Conservation (phyloP, 2,113 vertebrate genomes). For the Varanus salvator region DNA sequence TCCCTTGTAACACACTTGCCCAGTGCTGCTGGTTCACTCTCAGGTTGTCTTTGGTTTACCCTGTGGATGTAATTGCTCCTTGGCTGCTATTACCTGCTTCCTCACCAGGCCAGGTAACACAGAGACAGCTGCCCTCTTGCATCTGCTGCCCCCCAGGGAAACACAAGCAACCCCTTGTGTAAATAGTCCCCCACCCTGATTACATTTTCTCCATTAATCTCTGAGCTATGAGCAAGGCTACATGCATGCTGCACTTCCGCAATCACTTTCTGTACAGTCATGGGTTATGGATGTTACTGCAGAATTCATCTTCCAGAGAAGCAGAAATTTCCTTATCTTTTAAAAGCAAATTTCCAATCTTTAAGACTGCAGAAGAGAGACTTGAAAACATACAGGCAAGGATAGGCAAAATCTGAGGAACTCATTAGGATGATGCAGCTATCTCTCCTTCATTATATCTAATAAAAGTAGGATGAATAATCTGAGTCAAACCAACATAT, state of each 20-base stretch:
- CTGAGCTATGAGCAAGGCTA: not conserved
- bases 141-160: no score
- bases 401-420: not conserved
- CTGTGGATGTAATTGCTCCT: no score
- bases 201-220: not conserved
- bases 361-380: not conserved
- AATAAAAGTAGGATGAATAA: not conserved
- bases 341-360: not conserved
- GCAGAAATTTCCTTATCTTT: not conserved
- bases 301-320: not conserved
- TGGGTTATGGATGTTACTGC: not conserved
- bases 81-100: no score
- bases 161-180: no score
- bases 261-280: not conserved
- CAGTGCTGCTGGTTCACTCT: no score
- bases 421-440: not conserved
- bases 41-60: no score
- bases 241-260: not conserved
- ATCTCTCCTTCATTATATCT: not conserved
- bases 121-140: no score
- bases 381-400: not conserved
- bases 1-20: no score
- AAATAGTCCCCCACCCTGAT: no score
- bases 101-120: no score
- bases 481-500: not conserved